phyloP scores from a whole-genome alignment of 2,113 vertebrate species.

The Platycercus adscitus region DNA sequence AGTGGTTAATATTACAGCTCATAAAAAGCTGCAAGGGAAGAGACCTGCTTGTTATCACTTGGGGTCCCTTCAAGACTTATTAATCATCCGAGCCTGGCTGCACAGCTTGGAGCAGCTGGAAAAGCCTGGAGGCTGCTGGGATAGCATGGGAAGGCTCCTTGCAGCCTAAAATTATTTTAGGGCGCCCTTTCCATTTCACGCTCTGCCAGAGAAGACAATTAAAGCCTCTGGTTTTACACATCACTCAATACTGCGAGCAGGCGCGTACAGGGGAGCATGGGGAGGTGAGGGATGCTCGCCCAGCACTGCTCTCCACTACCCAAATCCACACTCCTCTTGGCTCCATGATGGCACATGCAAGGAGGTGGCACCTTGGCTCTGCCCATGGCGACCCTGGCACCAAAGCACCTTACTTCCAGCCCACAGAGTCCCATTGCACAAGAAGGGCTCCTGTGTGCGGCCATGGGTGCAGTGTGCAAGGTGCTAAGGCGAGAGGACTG shows the following conservation, averaged over 20 bases:
- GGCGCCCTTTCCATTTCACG: background rate
- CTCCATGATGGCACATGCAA: rapidly evolving
- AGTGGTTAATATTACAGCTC: background rate
- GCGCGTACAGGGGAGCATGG: background rate
- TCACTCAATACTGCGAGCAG: background rate
- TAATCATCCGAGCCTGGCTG: conserved; percentile 41
- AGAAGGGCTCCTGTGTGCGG: background rate
- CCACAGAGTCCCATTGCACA: background rate
- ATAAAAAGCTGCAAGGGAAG: background rate
- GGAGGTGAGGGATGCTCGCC: background rate
- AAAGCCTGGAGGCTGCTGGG: background rate
- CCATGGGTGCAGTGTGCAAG: background rate
- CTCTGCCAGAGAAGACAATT: background rate
- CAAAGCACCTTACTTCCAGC: background rate
- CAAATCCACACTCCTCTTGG: background rate
- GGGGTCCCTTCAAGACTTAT: conserved; percentile 37
- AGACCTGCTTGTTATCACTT: conserved; percentile 15
- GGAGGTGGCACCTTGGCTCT: background rate
- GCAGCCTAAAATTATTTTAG: conserved; percentile 24
- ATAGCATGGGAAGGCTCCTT: background rate
- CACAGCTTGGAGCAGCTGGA: background rate
- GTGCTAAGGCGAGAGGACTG: background rate
- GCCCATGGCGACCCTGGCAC: background rate
- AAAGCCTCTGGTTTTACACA: background rate
- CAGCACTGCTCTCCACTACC: background rate